Percentiles rank a stretch among this genome's conserved stretches.
These are phyloP conservation scores for Onthophagus sagittarius DNA, from an alignment of 2,888 invertebrate species.

Conservation along the genomic window DNA sequence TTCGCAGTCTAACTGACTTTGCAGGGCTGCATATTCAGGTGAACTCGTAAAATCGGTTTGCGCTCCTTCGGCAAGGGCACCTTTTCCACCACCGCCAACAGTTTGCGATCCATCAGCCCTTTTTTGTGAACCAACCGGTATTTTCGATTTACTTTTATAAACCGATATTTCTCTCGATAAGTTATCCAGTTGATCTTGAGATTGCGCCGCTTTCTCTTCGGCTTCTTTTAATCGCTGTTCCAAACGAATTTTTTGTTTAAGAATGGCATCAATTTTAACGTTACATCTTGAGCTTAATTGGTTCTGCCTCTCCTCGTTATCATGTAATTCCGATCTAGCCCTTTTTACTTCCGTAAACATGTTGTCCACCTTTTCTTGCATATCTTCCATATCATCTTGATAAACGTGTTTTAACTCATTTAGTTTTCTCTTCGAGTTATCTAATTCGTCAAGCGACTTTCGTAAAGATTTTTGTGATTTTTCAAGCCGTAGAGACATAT, in stretches of 20 bases:
- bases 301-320: constrained; percentile 15
- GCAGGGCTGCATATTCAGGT: constrained; percentile 31
- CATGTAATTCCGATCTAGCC: constrained; percentile 11
- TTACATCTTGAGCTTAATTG: constrained; percentile 14
- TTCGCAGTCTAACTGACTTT: constrained; percentile 32
- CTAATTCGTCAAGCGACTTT: constrained; percentile 5
- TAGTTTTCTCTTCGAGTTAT: constrained; percentile 5
- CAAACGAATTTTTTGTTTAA: constrained; percentile 14
- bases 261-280: constrained; percentile 14
- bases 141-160: constrained; percentile 5
- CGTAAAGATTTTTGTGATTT: constrained; percentile 3
- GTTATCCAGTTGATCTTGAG: constrained; percentile 19
- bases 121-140: not conserved
- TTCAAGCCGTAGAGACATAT: not conserved
- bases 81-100: not conserved
- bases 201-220: constrained; percentile 10
- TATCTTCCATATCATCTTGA: constrained; percentile 17
- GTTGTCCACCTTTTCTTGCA: constrained; percentile 17
- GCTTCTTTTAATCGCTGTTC: constrained; percentile 18
- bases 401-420: constrained; percentile 15
- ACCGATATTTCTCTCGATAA: constrained; percentile 14
- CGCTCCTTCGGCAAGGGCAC: not conserved
- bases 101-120: not conserved
- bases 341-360: constrained; percentile 17
- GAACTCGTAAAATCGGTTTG: not conserved